A percentile compares a stretch with the other conserved stretches of the same genome.
phyloP scores from a whole-genome alignment of 2,113 vertebrate species.

The Ivindomyrus marchei region DNA sequence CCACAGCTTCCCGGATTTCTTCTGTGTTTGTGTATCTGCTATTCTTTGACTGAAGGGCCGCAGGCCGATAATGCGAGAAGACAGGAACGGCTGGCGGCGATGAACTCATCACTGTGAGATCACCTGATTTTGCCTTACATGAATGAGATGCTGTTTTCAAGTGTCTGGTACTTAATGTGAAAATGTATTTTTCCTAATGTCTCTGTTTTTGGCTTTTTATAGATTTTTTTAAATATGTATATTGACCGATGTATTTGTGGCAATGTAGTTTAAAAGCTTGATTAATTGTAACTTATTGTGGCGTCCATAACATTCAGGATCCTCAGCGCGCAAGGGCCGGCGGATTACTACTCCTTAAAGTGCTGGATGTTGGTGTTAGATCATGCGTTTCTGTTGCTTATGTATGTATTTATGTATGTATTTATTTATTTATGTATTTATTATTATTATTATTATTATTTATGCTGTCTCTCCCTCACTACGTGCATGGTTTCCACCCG shows the following conservation, averaged over 20 bases:
- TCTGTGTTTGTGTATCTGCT: background rate
- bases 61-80: background rate
- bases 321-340: constrained; percentile 58
- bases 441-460: background rate
- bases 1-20: background rate
- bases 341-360: constrained; percentile 65
- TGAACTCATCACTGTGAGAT: constrained; percentile 71
- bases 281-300: constrained; percentile 39
- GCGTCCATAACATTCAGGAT: constrained; percentile 32
- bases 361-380: constrained; percentile 30
- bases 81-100: constrained; percentile 30
- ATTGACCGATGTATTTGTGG: constrained; percentile 54
- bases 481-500: constrained; percentile 27
- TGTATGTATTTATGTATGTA: constrained; percentile 21
- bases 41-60: background rate
- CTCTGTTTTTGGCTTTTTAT: constrained; percentile 57
- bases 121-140: constrained; percentile 75
- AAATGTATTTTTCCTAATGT: constrained; percentile 59
- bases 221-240: constrained; percentile 45
- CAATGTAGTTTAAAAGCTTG: constrained; percentile 57
- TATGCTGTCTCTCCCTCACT: constrained; percentile 6
- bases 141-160: constrained; percentile 62
- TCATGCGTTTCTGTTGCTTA: constrained; percentile 36
- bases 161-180: constrained; percentile 53
- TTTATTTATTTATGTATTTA: constrained; percentile 16